Conservation (phyloP, 1,140 invertebrate species). For the Procambarus virginalis region DNA sequence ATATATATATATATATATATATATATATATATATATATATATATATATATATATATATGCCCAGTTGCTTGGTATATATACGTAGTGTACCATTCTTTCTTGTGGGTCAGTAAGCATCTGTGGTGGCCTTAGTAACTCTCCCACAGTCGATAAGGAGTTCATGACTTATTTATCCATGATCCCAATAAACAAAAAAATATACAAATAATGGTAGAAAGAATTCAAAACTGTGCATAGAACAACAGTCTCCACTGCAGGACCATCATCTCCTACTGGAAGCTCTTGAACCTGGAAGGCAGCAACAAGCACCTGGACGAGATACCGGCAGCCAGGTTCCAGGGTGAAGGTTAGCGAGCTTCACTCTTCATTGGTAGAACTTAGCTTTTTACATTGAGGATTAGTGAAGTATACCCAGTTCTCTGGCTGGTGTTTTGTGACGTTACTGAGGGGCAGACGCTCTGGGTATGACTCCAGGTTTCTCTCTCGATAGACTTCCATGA, state of each 20-base stretch:
- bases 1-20: too few relatives aligned
- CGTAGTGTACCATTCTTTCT: too few relatives aligned
- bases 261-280: constrained; percentile 11
- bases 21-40: too few relatives aligned
- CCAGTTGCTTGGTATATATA: too few relatives aligned
- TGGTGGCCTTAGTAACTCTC: too few relatives aligned
- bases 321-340: not conserved
- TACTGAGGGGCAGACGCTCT: too few relatives aligned
- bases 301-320: constrained; percentile 5
- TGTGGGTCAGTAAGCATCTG: too few relatives aligned
- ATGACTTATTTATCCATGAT: not conserved
- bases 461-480: not conserved
- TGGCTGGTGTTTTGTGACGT: too few relatives aligned
- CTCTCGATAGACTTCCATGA: constrained; percentile 18
- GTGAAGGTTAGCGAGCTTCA: not conserved
- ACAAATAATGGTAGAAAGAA: not conserved
- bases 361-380: not conserved
- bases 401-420: too few relatives aligned
- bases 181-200: not conserved
- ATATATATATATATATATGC: too few relatives aligned
- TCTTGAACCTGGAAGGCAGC: not conserved
- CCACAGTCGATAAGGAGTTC: too few relatives aligned
- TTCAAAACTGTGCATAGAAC: not conserved
- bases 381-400: too few relatives aligned
- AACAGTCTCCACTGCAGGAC: not conserved